Evolutionary conservation across 2,113 vertebrate genomes (phyloP), one percentile per base, ranked within the genome.

Genomic region (Lophius piscatorius): DNA sequence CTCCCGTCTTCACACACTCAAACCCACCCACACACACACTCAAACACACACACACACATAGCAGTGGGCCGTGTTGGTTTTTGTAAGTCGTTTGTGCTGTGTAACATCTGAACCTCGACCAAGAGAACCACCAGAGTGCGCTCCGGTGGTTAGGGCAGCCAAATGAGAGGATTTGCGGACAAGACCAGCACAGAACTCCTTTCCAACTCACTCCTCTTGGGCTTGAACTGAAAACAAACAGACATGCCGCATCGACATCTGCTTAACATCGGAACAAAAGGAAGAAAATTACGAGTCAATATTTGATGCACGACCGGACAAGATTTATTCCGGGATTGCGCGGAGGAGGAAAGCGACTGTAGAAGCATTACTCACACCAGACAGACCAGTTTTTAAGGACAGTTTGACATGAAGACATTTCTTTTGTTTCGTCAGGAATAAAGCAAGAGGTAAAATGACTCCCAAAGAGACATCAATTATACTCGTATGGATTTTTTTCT

Each of bases 161-260:
- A 59, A 56, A 71, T 60, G 29, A 58, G 40, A 42, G 35, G 50
- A 42, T 65, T 47, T 33, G 46, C 24, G 45, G 29, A 36, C 10
- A 18, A 56, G 48, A 40, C 20, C 16, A 11, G 12, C 31, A 45
- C 45, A 67, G 34, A 12, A 8, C 42, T 31, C 13, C n/a, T 8
- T 5, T 14, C 4, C 34, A 38, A 2, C n/a, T 18, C 8, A 17
- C 12, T 48, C 1, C 40, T 41, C 14, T 23, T 6, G 2, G 23
- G 54, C 28, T 50, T 29, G 6, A 48, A 31, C 1, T 2, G 14
- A 39, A 26, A 47, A 16, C 51, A 39, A 22, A 58, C 26, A 50
- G 5, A 9, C 6, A 12, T 12, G 36, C 36, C 26, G 45, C 21
- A 22, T 11, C 33, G 51, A 47, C 29, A 17, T 45, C 42, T 55